Evolutionary conservation across 2,888 invertebrate genomes (phyloP).

Genomic region (Ellobium chinense): DNA sequence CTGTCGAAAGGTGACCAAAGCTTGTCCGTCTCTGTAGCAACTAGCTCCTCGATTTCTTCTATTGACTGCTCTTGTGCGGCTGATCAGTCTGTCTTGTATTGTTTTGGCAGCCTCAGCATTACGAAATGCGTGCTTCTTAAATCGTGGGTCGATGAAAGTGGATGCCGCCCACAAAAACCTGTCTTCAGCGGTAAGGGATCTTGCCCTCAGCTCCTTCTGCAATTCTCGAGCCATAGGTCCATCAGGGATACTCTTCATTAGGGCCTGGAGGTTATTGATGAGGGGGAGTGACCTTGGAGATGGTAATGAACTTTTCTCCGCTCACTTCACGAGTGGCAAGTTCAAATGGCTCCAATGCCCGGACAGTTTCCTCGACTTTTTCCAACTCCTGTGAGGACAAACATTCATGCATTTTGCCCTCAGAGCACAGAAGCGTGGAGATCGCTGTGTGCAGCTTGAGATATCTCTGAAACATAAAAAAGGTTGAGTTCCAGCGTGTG

Average conservation of each 20-base stretch:
- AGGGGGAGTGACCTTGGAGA: background rate
- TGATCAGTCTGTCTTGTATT: too few species aligned
- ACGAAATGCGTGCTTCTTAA: background rate
- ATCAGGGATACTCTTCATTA: too few species aligned
- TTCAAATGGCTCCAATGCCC: conserved; percentile 19
- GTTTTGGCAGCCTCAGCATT: background rate
- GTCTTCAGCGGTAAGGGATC: background rate
- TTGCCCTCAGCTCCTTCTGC: background rate
- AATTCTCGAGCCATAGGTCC: background rate
- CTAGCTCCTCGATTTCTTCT: too few species aligned
- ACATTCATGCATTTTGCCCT: background rate
- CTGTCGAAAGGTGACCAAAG: background rate
- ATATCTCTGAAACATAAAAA: conserved; percentile 1
- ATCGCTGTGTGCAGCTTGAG: background rate
- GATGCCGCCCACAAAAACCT: background rate
- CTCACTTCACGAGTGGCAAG: conserved; percentile 14
- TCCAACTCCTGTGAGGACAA: background rate
- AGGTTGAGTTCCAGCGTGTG: conserved; percentile 18
- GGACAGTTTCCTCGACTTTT: background rate
- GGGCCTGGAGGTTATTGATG: too few species aligned
- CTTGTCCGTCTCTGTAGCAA: background rate
- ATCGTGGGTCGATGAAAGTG: conserved; percentile 12
- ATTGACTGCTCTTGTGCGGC: too few species aligned
- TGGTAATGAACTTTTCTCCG: background rate
- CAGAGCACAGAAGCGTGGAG: background rate